Evolutionary conservation across 2,888 invertebrate species (phyloP).

Genomic region (Pammene fasciana): DNA sequence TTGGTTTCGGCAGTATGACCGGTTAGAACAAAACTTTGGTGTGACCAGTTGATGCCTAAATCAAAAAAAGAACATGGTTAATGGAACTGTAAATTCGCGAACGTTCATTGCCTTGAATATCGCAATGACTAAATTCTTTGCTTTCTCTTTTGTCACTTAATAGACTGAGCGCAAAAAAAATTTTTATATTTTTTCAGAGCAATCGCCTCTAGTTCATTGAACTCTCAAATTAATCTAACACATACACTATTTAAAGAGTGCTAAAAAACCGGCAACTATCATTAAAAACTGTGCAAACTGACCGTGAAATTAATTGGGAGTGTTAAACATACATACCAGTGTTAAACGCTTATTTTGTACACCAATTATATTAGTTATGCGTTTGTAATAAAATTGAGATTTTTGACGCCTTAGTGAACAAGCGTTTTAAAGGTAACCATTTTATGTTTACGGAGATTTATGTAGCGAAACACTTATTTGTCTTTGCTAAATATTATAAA

Average conservation of each 20-base stretch:
- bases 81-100: slow-evolving; percentile 6
- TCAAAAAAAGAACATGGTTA: no score
- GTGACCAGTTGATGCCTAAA: no score
- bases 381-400: slow-evolving; percentile 19
- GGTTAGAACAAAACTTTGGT: no score
- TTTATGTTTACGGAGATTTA: background rate
- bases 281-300: slow-evolving; percentile 19
- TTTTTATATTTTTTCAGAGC: slow-evolving; percentile 22
- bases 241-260: slow-evolving; percentile 19
- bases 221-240: slow-evolving; percentile 8
- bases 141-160: slow-evolving; percentile 13
- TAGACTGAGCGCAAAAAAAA: background rate
- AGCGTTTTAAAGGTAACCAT: background rate
- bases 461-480: background rate
- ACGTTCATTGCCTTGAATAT: background rate
- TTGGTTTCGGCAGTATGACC: no score
- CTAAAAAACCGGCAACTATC: slow-evolving; percentile 21
- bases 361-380: slow-evolving; percentile 29
- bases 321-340: slow-evolving; percentile 26
- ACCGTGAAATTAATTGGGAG: slow-evolving; percentile 35
- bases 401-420: slow-evolving; percentile 26
- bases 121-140: background rate
- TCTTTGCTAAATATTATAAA: background rate
- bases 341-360: slow-evolving; percentile 29
- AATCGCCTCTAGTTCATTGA: slow-evolving; percentile 19